Evolutionary conservation across 2,113 vertebrate genomes (phyloP).

Genomic region (Setophaga coronata): DNA sequence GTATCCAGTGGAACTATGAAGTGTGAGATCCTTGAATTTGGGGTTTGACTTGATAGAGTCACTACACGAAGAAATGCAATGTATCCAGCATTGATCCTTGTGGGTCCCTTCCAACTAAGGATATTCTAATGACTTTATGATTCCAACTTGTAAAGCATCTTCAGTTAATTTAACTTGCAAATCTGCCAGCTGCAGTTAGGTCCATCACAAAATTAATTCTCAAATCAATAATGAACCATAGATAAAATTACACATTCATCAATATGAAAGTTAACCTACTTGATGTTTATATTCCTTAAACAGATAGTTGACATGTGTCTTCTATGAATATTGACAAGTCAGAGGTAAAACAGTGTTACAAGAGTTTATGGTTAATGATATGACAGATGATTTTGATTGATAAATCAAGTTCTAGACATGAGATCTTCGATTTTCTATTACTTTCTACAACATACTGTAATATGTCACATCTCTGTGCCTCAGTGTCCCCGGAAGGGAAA

Average conservation of each 20-base stretch:
- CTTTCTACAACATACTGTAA: not conserved
- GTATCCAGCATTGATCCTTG: not conserved
- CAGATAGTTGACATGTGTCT: not conserved
- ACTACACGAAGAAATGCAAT: not conserved
- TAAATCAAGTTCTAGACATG: not conserved
- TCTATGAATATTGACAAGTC: not conserved
- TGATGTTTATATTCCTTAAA: not conserved
- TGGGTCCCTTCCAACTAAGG: not conserved
- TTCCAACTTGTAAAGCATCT: not conserved
- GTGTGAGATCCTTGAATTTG: not conserved
- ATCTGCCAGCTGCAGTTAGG: not conserved
- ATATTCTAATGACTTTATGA: not conserved
- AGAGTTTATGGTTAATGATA: not conserved
- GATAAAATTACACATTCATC: not conserved
- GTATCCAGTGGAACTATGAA: not conserved
- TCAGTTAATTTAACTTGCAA: not conserved
- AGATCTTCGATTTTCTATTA: not conserved
- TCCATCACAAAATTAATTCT: constrained; percentile 16
- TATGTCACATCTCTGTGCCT: not conserved
- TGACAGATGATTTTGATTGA: not conserved
- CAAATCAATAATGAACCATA: constrained; percentile 23
- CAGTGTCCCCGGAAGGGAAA: not conserved
- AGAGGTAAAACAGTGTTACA: not conserved
- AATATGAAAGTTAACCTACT: not conserved
- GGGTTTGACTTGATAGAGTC: not conserved